Evolutionary conservation across 2,888 invertebrate genomes (phyloP), one percentile per base, ranked within the genome.

Genomic region (Drosophila prolongata): DNA sequence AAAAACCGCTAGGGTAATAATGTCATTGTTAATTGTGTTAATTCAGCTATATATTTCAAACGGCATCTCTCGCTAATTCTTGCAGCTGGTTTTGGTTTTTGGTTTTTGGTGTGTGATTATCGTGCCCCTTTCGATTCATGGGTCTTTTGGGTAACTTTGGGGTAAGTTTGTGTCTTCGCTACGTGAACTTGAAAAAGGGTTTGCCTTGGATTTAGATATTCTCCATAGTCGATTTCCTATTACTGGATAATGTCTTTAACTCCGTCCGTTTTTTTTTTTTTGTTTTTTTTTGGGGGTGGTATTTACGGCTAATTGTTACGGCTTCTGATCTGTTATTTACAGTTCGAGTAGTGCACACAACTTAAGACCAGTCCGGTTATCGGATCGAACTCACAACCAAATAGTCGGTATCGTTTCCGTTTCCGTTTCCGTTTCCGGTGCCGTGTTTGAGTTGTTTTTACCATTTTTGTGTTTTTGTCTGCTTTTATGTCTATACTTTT

Each of bases 271-370:
- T 27, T 14, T 27, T 30, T 46, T 30, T 14, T 27, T 14, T 46
- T n/a, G n/a, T 30, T 30, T 30, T 30, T 46, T 19, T 35, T 55
- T 44, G 66, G 16, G 30, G 35, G 13, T 11, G 46, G 52, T 44
- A 50, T 56, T 68, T 59, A 49, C 62, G 76, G 77, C 80, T 59
- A 77, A 61, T 54, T 52, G 35, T 47, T 60, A 35, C 47, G 43
- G 30, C 43, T 54, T 44, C 52, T 52, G 50, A 64, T 68, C 44
- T 65, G 60, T 78, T 80, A 81, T 90, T 78, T 89, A 82, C 79
- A 82, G 80, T 90, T 90, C 82, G 89, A 90, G 87, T 89, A 88
- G 89, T 89, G 80, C 78, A 69, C 82, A 87, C 90, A 90, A 90
- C 80, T 87, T 80, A 80, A 46, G 74, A 79, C 79, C 79, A 78